Conservation (phyloP, 1,140 invertebrate genomes). For the Listronotus bonariensis region DNA sequence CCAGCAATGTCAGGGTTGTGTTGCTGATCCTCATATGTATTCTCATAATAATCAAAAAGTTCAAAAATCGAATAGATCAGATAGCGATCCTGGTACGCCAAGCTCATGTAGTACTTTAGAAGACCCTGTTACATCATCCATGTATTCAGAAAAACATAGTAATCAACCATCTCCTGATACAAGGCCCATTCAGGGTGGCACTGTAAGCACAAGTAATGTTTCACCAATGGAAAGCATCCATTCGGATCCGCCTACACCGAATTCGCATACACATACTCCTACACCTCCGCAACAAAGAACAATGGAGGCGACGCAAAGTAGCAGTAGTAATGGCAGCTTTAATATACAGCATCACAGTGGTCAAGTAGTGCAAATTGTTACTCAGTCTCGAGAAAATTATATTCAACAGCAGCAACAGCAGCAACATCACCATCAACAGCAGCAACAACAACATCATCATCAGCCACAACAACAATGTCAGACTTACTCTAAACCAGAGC, state of each 20-base stretch:
- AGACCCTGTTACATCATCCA: conserved; percentile 73
- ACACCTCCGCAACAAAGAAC: conserved; percentile 45
- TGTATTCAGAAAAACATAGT: conserved; percentile 64
- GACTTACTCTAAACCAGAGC: conserved; percentile 12
- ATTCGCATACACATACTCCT: conserved; percentile 55
- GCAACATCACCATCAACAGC: conserved; percentile 12
- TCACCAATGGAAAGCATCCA: conserved; percentile 64
- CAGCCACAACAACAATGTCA: conserved; percentile 2
- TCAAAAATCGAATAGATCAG: conserved; percentile 45
- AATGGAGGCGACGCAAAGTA: conserved; percentile 35
- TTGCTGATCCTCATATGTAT: conserved; percentile 39
- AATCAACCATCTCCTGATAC: conserved; percentile 59
- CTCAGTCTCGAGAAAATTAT: conserved; percentile 38
- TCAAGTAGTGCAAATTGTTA: conserved; percentile 29
- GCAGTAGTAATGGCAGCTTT: conserved; percentile 40
- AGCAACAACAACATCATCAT: conserved; percentile 12
- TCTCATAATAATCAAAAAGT: conserved; percentile 35
- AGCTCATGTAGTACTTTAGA: conserved; percentile 61
- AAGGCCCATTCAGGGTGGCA: conserved; percentile 73
- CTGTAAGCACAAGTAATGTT: conserved; percentile 75
- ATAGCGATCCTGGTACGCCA: conserved; percentile 56
- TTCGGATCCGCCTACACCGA: conserved; percentile 59
- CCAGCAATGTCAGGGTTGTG: conserved; percentile 54
- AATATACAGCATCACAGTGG: conserved; percentile 28
- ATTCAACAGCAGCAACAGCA: conserved; percentile 20